Base-by-base conservation (phyloP, 2,113 vertebrate species). In the Pavo muticus region DNA sequence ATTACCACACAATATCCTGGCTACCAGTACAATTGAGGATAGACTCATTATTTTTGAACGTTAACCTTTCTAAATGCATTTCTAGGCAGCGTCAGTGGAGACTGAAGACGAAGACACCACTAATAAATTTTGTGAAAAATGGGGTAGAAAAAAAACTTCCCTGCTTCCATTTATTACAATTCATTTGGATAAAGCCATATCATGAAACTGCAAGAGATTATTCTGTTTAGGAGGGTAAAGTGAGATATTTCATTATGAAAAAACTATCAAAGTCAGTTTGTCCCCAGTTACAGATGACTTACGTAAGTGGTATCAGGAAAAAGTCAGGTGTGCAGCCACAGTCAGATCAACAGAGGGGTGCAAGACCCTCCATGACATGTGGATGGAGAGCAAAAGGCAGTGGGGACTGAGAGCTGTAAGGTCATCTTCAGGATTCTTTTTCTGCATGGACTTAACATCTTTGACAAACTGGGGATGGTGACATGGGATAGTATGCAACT, bases 21-120 rank as follows among this genome's bases (percentile, higher is more conserved):
- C 39, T 65, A 63, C 47, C 0, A 0, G 42, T 60, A 57, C 57
- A 91, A 90, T 69, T 40, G 13, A 86, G 80, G 18, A 52, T 92
- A 94, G 75, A 27, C 42, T 88, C 87, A 82, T 95, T 92, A 84
- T 88, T 90, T 95, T 79, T 92, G 56, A 77, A 78, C 3, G 17
- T 94, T 91, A 84, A 79, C 84, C 80, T 93, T 92, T 75, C 69
- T 65, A 75, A 92, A 82, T 30, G 25, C 68, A 80, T 95, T 94
- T 71, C 61, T 84, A 93, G 86, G 78, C 50, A 74, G 42, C 72
- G 74, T 3, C 75, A 32, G 50, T 59, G n/a, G 27, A 75, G 84
- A n/a, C 71, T 35, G 37, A 54, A 86, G 86, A 88, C 56, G n/a
- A 95, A 87, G 80, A 60, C 23, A 3, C 6, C 37, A 65, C 84